Percentiles rank a stretch among this genome's conserved stretches.
Conservation (phyloP, 2,888 invertebrate species). For the Rhimphoctona megacephalus region DNA sequence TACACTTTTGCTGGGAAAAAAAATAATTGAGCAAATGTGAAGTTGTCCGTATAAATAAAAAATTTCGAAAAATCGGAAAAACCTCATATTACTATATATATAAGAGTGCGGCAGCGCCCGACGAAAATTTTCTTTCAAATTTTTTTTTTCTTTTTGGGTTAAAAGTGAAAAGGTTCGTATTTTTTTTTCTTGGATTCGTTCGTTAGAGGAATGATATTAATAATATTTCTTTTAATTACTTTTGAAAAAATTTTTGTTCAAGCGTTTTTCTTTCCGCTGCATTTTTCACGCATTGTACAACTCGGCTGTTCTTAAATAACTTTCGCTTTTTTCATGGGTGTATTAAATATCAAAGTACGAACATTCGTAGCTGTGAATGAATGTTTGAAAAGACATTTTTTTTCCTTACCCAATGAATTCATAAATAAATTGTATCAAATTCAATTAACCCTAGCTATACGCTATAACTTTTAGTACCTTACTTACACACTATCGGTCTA, state of each 20-base stretch:
- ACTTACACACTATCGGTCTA: too few species aligned
- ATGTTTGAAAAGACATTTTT: not conserved
- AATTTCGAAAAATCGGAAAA: too few species aligned
- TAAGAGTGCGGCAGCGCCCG: too few species aligned
- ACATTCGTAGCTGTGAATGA: not conserved
- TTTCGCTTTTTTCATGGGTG: slow-evolving; percentile 50
- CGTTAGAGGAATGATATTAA: not conserved
- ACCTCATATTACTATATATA: too few species aligned
- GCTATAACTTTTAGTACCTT: too few species aligned
- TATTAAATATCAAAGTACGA: not conserved
- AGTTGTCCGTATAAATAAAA: too few species aligned
- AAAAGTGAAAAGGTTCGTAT: too few species aligned
- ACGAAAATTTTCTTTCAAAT: too few species aligned
- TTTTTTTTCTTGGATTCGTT: not conserved
- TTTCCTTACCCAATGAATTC: not conserved
- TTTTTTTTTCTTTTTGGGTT: too few species aligned
- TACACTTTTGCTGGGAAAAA: not conserved
- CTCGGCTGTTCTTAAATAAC: slow-evolving; percentile 45
- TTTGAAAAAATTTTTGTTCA: slow-evolving; percentile 36
- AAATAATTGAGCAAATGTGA: not conserved
- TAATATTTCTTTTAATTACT: not conserved
- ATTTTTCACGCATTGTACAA: slow-evolving; percentile 40
- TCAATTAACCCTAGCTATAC: too few species aligned
- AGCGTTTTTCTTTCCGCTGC: slow-evolving; percentile 24
- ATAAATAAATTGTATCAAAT: not conserved